These are phyloP conservation scores for Rhynchonema sp. DNA, from an alignment of 2,888 invertebrate species.

Conservation along the genomic window DNA sequence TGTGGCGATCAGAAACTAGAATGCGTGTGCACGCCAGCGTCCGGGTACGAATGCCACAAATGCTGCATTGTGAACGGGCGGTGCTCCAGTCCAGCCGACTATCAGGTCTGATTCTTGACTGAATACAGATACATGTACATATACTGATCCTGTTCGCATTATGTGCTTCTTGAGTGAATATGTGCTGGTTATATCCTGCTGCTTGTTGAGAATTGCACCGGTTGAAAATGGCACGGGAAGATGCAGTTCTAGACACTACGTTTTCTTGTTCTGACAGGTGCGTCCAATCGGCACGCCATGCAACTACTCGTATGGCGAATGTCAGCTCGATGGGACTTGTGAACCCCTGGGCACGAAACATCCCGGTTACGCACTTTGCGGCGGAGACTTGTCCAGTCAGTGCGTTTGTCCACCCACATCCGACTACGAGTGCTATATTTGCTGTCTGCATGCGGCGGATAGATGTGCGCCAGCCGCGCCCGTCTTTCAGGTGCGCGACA, in stretches of 20 bases:
- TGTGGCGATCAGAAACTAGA: background rate
- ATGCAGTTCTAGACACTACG: too few relatives aligned
- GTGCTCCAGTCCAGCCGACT: background rate
- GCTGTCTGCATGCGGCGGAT: background rate
- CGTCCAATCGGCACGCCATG: background rate
- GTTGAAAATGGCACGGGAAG: too few relatives aligned
- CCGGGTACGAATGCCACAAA: slow-evolving; percentile 1
- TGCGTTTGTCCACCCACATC: background rate
- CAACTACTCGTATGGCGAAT: background rate
- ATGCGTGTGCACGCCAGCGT: background rate
- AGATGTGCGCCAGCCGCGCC: background rate
- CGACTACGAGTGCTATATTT: background rate
- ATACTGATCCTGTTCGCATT: too few relatives aligned
- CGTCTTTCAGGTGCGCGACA: background rate
- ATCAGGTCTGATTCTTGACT: too few relatives aligned
- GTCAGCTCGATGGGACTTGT: background rate
- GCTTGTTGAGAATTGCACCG: too few relatives aligned
- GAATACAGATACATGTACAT: too few relatives aligned
- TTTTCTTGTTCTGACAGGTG: too few relatives aligned
- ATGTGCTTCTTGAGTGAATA: too few relatives aligned
- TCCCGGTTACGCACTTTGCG: background rate
- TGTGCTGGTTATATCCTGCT: too few relatives aligned
- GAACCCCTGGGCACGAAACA: background rate
- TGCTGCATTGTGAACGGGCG: background rate
- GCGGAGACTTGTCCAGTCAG: background rate